Conservation (phyloP, 2,113 vertebrate species). For the Acrocephalus arundinaceus region DNA sequence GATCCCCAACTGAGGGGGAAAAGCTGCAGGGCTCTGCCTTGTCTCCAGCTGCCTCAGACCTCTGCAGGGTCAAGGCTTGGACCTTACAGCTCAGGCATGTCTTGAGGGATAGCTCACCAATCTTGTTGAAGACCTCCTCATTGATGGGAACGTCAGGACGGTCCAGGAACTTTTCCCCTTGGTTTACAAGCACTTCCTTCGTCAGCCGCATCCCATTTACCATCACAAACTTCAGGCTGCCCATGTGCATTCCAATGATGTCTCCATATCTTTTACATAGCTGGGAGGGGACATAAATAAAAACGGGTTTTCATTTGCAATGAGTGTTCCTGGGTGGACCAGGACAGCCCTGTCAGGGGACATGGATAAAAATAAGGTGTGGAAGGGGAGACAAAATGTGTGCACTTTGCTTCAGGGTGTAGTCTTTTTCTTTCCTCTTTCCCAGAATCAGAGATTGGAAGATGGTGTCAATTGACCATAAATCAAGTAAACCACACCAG, state of each 20-base stretch:
- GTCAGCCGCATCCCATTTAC: constrained; percentile 76
- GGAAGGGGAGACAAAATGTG: accelerated
- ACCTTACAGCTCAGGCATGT: background rate
- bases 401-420: accelerated
- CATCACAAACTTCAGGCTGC: constrained; percentile 47
- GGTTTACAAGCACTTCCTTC: constrained; percentile 80
- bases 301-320: background rate
- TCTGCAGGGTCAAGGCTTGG: background rate
- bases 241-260: constrained; percentile 64
- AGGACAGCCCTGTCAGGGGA: background rate
- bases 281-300: constrained; percentile 31
- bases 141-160: constrained; percentile 64
- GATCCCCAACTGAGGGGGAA: accelerated
- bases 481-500: background rate
- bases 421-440: background rate
- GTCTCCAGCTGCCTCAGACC: background rate
- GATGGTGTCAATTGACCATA: background rate
- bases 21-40: background rate
- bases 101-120: background rate
- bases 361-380: accelerated
- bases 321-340: background rate
- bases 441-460: accelerated
- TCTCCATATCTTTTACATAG: constrained; percentile 77
- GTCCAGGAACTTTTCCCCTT: constrained; percentile 76
- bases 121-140: accelerated